Conservation (phyloP, 23 tunicate species). For the Oikopleura albicans region DNA sequence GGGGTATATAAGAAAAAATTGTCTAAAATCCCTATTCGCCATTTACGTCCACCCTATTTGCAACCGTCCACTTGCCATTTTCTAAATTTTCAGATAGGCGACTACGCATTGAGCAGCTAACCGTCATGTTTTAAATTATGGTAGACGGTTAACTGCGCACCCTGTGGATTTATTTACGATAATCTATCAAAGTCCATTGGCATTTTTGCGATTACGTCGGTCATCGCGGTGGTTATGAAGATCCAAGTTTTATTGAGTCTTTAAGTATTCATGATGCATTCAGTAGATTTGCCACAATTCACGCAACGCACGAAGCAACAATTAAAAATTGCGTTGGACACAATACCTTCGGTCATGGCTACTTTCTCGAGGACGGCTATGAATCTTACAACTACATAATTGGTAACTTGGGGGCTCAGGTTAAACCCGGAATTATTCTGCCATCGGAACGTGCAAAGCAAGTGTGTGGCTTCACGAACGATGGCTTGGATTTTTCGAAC, state of each 20-base stretch:
- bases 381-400: neutral
- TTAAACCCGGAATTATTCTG: constrained; percentile 2
- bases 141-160: too few relatives aligned
- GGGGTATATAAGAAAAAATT: too few relatives aligned
- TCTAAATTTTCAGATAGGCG: too few relatives aligned
- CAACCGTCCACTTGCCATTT: too few relatives aligned
- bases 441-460: neutral
- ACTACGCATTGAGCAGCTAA: too few relatives aligned
- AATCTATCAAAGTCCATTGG: too few relatives aligned
- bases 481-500: neutral
- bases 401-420: neutral
- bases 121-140: too few relatives aligned
- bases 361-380: neutral
- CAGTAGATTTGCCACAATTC: neutral
- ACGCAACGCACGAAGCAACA: constrained; percentile 11
- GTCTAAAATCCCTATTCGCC: too few relatives aligned
- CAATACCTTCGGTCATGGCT: neutral
- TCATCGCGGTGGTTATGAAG: neutral
- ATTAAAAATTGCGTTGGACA: neutral
- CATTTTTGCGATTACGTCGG: neutral
- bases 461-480: neutral
- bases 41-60: too few relatives aligned
- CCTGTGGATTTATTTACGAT: too few relatives aligned
- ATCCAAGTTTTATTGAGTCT: neutral
- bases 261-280: neutral